Base-by-base conservation (phyloP, 2,797 vertebrate genomes). In the Pantherophis vulpinus region DNA sequence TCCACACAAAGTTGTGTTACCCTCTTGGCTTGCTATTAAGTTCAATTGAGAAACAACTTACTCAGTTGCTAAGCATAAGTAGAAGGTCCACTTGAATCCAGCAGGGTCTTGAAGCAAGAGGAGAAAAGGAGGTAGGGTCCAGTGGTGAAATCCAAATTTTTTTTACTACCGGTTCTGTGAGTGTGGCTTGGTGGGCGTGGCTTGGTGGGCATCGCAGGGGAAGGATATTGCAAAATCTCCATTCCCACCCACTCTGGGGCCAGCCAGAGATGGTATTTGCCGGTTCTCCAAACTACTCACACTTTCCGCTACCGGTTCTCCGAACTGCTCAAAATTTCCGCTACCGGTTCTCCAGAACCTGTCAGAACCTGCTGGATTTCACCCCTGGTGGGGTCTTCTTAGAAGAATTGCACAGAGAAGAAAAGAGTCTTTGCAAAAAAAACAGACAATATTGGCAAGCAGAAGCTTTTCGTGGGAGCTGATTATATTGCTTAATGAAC, bases 391-490 rank as follows among this genome's bases (percentile, higher is more conserved):
- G 51, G 27, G 2, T 11, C 55, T 47, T 91, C 95, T 95, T 61
- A 88, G 95, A 95, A 94, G 89, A 92, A 74, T 59, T 89, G 93
- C 55, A 63, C 0, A 79, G 88, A 90, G 27, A 37, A 55, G 66
- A 87, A 27, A 51, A 59, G 9, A 63, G 93, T 54, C 91, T n/a
- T 5, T 59, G 90, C 94, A 93, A 86, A 42, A 42, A 87, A 87
- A 93, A 91, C 27, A 47, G 91, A 63, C 90, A 94, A 94, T 58
- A 58, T 11, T 25, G 79, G 32, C 70, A 90, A 91, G 92, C 91
- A 56, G 88, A 51, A 1, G 86, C 51, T 94, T 95, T 96, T 94
- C 87, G 91, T 94, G 92, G 94, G 93, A 95, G 91, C n/a, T 88
- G 93, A 20, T 93, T 93, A 55, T 92, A 87, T 88, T 66, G 59